A percentile compares a stretch with the other conserved stretches of the same genome.
Evolutionary conservation across 2,888 invertebrate genomes (phyloP).

Genomic region (Lasioglossum morio): DNA sequence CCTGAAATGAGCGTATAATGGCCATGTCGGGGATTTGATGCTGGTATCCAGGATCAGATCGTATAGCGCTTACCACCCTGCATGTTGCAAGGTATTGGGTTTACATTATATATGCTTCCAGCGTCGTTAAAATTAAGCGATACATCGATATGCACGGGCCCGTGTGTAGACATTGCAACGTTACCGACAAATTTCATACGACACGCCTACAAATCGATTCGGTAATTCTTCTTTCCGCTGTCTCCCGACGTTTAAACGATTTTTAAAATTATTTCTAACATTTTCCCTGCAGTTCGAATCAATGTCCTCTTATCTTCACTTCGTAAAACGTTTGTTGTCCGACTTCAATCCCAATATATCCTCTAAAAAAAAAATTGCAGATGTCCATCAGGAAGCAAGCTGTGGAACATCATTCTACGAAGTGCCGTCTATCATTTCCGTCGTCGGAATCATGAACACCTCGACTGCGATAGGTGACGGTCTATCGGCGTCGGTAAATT

Average conservation of each 20-base stretch:
- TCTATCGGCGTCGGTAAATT: conserved; percentile 40
- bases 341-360: background rate
- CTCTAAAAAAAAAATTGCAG: background rate
- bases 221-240: background rate
- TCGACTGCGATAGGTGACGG: background rate
- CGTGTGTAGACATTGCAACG: background rate
- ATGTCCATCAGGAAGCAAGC: background rate
- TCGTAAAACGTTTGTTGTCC: background rate
- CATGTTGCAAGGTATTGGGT: conserved; percentile 76
- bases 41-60: conserved; percentile 63
- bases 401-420: background rate
- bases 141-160: conserved; percentile 74
- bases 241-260: background rate
- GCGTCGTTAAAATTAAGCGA: conserved; percentile 78
- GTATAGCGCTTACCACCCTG: conserved; percentile 63
- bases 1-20: conserved; percentile 79
- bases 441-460: background rate
- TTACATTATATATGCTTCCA: conserved; percentile 75
- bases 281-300: background rate
- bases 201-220: conserved; percentile 3
- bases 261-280: background rate
- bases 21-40: conserved; percentile 76
- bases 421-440: background rate
- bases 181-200: conserved; percentile 4
- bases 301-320: background rate